phyloP scores from a whole-genome alignment of 2,888 invertebrate genomes.

The Megamerina dolium region DNA sequence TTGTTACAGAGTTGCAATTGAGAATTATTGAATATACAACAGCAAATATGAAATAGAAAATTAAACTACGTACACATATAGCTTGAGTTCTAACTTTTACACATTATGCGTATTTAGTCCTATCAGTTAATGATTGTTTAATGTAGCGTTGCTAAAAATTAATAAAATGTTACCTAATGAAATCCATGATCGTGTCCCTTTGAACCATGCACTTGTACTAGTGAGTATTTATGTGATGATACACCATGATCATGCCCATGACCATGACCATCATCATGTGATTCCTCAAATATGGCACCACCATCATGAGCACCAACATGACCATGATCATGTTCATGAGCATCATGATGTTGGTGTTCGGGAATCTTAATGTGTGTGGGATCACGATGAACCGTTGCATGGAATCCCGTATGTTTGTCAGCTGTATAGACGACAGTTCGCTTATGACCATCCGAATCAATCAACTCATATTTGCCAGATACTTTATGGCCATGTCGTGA shows the following conservation, averaged over 20 bases:
- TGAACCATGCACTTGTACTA: no score
- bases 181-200: no score
- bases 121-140: no score
- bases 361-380: slow-evolving; percentile 25
- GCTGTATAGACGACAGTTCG: slow-evolving; percentile 37
- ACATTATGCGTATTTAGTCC: no score
- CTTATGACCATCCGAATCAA: slow-evolving; percentile 39
- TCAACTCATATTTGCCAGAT: slow-evolving; percentile 37
- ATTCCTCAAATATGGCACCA: slow-evolving; percentile 7
- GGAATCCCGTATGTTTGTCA: slow-evolving; percentile 37
- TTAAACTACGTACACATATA: no score
- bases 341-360: slow-evolving; percentile 10
- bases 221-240: neutral
- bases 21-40: no score
- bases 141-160: no score
- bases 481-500: slow-evolving; percentile 35
- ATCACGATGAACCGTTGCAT: slow-evolving; percentile 33
- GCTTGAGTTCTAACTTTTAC: no score
- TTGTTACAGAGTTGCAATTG: no score
- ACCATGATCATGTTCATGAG: slow-evolving; percentile 19
- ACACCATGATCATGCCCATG: slow-evolving; percentile 4
- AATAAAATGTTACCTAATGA: no score
- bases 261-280: slow-evolving; percentile 10
- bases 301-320: no score
- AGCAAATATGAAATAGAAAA: no score